Conservation (phyloP, 2,797 vertebrate species). For the Girardinus metallicus region DNA sequence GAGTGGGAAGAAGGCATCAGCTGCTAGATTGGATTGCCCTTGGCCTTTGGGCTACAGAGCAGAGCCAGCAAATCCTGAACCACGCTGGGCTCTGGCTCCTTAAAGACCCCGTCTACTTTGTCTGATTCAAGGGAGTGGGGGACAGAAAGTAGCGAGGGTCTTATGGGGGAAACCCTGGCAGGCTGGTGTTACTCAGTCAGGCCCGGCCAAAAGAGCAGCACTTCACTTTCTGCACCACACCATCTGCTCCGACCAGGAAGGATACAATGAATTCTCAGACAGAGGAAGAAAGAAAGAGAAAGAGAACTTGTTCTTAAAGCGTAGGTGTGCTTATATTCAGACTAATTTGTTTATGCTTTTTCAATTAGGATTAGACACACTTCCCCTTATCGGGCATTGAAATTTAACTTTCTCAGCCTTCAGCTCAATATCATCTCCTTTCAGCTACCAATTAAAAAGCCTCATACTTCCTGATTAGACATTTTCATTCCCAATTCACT, state of each 20-base stretch:
- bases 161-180: conserved; percentile 86
- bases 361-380: conserved; percentile 54
- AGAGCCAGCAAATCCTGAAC: conserved; percentile 76
- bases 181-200: conserved; percentile 91
- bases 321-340: conserved; percentile 61
- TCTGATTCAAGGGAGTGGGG: conserved; percentile 79
- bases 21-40: conserved; percentile 80
- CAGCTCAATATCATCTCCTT: conserved; percentile 66
- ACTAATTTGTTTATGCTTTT: conserved; percentile 67
- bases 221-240: conserved; percentile 87
- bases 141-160: conserved; percentile 76
- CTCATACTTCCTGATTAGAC: conserved; percentile 76
- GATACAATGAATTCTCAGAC: conserved; percentile 79
- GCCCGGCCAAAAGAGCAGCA: conserved; percentile 91
- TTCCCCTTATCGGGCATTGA: conserved; percentile 34
- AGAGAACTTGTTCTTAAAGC: conserved; percentile 48
- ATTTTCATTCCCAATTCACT: conserved; percentile 77
- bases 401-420: conserved; percentile 54
- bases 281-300: conserved; percentile 45
- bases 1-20: conserved; percentile 76
- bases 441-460: conserved; percentile 74
- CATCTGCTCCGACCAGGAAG: conserved; percentile 90
- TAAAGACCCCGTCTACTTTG: conserved; percentile 79
- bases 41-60: conserved; percentile 76
- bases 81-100: conserved; percentile 74